Conservation (phyloP, 2,888 invertebrate genomes). For the Eilema depressum region DNA sequence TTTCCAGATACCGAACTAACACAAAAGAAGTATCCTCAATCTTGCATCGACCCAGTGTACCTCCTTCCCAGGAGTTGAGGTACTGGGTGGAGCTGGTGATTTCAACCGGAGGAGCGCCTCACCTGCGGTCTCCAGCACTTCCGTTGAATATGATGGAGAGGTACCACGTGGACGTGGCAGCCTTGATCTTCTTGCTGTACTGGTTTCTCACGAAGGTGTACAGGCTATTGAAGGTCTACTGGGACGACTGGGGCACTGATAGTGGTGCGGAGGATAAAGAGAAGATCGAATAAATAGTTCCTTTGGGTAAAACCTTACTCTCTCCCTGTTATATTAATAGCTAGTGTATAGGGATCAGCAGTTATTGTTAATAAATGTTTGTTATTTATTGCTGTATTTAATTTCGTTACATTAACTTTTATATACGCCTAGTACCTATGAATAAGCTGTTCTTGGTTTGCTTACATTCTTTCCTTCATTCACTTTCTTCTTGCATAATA, state of each 20-base stretch:
- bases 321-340: neutral
- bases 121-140: constrained; percentile 62
- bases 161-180: constrained; percentile 59
- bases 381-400: neutral
- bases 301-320: neutral
- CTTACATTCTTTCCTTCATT: too few relatives aligned
- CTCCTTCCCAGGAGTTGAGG: constrained; percentile 57
- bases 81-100: constrained; percentile 62
- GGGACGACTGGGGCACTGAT: constrained; percentile 46
- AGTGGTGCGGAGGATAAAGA: constrained; percentile 41
- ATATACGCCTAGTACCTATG: too few relatives aligned
- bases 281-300: constrained; percentile 47
- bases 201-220: constrained; percentile 67
- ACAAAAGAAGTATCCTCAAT: constrained; percentile 53
- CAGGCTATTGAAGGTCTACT: constrained; percentile 60
- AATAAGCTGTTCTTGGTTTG: too few relatives aligned
- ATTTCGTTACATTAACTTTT: too few relatives aligned
- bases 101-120: constrained; percentile 53
- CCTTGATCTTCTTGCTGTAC: constrained; percentile 49
- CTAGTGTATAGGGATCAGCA: neutral
- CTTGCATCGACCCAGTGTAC: constrained; percentile 49
- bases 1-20: constrained; percentile 57
- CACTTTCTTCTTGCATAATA: too few relatives aligned
- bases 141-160: constrained; percentile 53
- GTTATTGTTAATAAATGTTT: neutral